Conservation (phyloP, 2,113 vertebrate species). For the Neoarius graeffei region DNA sequence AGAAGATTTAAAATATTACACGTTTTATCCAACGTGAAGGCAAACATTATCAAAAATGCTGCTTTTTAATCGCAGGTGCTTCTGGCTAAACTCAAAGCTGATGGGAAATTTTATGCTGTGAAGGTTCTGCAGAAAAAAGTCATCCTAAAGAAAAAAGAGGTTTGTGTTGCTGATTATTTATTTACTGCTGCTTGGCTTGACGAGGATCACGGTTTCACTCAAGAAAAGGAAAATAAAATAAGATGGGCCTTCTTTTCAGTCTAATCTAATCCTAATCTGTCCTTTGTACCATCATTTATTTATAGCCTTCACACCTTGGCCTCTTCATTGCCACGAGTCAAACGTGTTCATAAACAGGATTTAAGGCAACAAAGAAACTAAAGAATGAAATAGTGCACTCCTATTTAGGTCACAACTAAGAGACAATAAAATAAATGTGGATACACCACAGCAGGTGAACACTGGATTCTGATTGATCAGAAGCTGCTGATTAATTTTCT, state of each 20-base stretch:
- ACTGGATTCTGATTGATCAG: neutral
- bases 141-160: conserved; percentile 97
- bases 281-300: conserved; percentile 56
- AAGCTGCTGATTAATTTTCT: neutral
- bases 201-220: neutral
- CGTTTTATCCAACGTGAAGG: neutral
- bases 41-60: neutral
- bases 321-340: neutral
- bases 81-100: conserved; percentile 89
- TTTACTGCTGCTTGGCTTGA: neutral
- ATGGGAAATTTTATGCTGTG: conserved; percentile 90
- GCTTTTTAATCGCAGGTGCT: conserved; percentile 79
- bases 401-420: neutral
- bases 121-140: conserved; percentile 98
- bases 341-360: neutral
- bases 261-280: conserved; percentile 69
- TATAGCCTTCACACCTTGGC: neutral
- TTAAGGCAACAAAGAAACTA: neutral
- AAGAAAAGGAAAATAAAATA: neutral
- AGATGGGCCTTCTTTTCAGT: neutral
- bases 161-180: conserved; percentile 48
- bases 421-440: neutral
- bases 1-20: neutral
- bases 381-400: neutral
- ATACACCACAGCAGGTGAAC: neutral